These are phyloP conservation scores for Drosophila rhopaloa DNA, from an alignment of 1,140 invertebrate species.

Conservation along the genomic window DNA sequence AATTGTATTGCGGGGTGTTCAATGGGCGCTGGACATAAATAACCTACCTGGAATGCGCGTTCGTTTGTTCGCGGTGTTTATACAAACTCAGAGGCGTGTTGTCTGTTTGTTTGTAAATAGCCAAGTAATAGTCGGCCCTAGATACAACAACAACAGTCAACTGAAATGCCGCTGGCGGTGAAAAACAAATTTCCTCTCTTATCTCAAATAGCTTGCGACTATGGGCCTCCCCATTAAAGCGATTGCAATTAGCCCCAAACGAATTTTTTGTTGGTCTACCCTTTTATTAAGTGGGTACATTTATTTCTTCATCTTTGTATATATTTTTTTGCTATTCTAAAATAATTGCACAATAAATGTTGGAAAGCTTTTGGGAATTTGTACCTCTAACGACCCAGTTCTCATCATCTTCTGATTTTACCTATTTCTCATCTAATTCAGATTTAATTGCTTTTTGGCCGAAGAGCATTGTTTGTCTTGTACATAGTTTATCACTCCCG, in stretches of 20 bases:
- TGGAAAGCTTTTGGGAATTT: slow-evolving; percentile 13
- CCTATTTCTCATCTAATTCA: slow-evolving; percentile 5
- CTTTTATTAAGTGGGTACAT: slow-evolving; percentile 12
- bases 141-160: slow-evolving; percentile 18
- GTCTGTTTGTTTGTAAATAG: slow-evolving; percentile 51
- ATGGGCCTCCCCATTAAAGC: slow-evolving; percentile 51
- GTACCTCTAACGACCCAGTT: slow-evolving; percentile 16
- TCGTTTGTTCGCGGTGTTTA: slow-evolving; percentile 23
- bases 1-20: slow-evolving; percentile 9
- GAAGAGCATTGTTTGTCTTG: slow-evolving; percentile 5
- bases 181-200: slow-evolving; percentile 72
- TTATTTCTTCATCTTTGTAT: not conserved
- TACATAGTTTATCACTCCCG: too few species aligned
- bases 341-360: slow-evolving; percentile 13
- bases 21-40: slow-evolving; percentile 10
- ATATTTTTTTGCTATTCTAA: not conserved
- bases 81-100: slow-evolving; percentile 23
- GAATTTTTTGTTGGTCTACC: slow-evolving; percentile 32
- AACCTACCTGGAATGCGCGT: slow-evolving; percentile 18
- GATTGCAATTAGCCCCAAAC: slow-evolving; percentile 68
- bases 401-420: not conserved
- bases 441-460: slow-evolving; percentile 8
- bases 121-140: slow-evolving; percentile 31
- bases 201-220: slow-evolving; percentile 42
- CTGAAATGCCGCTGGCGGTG: slow-evolving; percentile 36